These are phyloP conservation scores for Dysdera silvatica DNA, from an alignment of 1,140 invertebrate species.

Conservation along the genomic window DNA sequence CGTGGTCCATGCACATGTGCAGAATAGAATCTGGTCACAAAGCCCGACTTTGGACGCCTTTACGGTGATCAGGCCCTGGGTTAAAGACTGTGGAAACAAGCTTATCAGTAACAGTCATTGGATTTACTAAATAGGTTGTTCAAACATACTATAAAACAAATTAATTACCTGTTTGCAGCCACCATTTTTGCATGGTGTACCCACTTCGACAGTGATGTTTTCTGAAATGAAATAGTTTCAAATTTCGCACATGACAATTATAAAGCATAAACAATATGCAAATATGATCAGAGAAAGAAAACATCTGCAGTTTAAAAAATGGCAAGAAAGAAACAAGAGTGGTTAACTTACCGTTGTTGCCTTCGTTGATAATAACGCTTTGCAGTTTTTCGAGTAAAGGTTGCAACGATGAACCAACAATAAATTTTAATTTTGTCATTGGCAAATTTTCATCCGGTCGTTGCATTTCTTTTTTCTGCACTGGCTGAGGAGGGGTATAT, in stretches of 20 bases:
- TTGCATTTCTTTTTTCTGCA: conserved; percentile 45
- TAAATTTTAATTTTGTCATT: conserved; percentile 39
- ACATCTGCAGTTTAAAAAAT: conserved; percentile 13
- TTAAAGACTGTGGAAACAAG: too few species aligned
- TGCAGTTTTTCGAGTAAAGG: conserved; percentile 42
- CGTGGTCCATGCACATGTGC: too few species aligned
- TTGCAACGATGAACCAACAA: conserved; percentile 41
- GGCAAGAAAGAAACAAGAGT: not conserved
- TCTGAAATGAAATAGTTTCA: conserved; percentile 45
- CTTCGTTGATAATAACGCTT: conserved; percentile 19
- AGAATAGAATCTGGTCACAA: too few species aligned
- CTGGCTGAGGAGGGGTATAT: conserved; percentile 51
- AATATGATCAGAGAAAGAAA: too few species aligned
- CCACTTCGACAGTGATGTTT: too few species aligned
- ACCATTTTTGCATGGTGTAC: conserved; percentile 80
- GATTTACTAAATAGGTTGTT: too few species aligned
- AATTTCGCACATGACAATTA: conserved; percentile 29
- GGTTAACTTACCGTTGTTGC: not conserved
- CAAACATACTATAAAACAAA: too few species aligned
- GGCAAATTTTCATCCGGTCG: conserved; percentile 52
- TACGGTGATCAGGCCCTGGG: too few species aligned
- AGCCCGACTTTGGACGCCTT: too few species aligned
- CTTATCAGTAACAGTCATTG: too few species aligned
- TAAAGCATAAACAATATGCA: too few species aligned
- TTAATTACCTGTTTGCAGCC: conserved; percentile 61